Conservation (phyloP, 2,797 vertebrate genomes). For the Cyclura pinguis region DNA sequence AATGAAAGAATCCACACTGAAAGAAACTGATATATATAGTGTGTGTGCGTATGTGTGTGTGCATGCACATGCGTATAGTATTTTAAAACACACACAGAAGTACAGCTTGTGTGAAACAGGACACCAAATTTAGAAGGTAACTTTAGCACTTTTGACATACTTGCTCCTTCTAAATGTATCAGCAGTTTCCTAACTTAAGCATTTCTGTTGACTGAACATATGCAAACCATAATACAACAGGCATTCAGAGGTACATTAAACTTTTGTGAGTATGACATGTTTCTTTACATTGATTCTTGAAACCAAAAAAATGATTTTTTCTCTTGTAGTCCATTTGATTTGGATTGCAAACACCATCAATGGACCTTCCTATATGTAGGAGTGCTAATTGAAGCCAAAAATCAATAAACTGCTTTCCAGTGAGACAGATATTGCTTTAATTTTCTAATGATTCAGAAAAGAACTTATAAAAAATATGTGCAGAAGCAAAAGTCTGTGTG, state of each 20-base stretch:
- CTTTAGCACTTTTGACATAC: conserved; percentile 55
- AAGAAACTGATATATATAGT: no score
- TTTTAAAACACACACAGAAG: conserved; percentile 26
- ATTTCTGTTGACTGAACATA: conserved; percentile 53
- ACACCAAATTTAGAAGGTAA: conserved; percentile 53
- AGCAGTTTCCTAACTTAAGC: conserved; percentile 23
- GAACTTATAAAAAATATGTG: conserved; percentile 53
- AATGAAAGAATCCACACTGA: no score
- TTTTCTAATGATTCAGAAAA: conserved; percentile 52
- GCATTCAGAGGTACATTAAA: conserved; percentile 32
- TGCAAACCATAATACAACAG: conserved; percentile 37
- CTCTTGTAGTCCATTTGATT: conserved; percentile 41
- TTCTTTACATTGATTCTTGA: conserved; percentile 30
- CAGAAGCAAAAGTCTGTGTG: conserved; percentile 29
- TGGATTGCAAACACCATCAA: conserved; percentile 28
- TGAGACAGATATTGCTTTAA: conserved; percentile 52
- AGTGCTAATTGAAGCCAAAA: conserved; percentile 55
- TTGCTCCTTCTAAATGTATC: conserved; percentile 59
- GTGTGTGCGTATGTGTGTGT: no score
- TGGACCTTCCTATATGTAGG: conserved; percentile 44
- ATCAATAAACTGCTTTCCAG: conserved; percentile 54
- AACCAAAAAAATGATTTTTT: conserved; percentile 33
- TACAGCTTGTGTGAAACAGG: conserved; percentile 48
- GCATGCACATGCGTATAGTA: no score
- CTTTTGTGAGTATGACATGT: conserved; percentile 40